Percentiles rank a stretch among this genome's conserved stretches.
phyloP scores from a whole-genome alignment of 1,140 invertebrate genomes.

The Sycophila sp. region DNA sequence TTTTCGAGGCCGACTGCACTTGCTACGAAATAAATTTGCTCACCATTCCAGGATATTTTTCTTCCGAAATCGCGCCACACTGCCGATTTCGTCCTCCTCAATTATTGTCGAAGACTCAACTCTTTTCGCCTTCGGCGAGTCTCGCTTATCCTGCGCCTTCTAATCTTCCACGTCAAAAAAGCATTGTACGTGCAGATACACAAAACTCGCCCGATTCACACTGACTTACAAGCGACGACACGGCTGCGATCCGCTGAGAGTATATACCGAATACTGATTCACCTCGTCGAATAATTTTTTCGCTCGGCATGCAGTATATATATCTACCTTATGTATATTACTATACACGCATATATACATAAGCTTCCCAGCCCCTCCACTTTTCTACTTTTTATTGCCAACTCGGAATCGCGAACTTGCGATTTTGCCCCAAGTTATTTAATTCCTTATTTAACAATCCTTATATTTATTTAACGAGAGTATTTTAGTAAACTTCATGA shows the following conservation, averaged over 20 bases:
- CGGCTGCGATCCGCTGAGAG: too few relatives aligned
- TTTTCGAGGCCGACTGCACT: too few relatives aligned
- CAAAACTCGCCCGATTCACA: conserved; percentile 8
- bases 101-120: too few relatives aligned
- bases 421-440: not conserved
- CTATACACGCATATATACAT: conserved; percentile 20
- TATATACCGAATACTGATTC: too few relatives aligned
- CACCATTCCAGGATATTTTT: conserved; percentile 20
- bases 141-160: not conserved
- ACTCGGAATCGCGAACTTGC: not conserved
- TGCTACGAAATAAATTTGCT: too few relatives aligned
- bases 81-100: conserved; percentile 20
- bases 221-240: not conserved
- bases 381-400: not conserved
- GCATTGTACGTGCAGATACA: conserved; percentile 22
- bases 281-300: not conserved
- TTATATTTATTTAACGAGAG: too few relatives aligned
- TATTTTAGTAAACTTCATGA: too few relatives aligned
- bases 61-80: conserved; percentile 26
- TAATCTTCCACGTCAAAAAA: conserved; percentile 33
- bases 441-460: too few relatives aligned
- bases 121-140: not conserved
- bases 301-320: not conserved
- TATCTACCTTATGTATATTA: conserved; percentile 7
- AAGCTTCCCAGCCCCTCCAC: not conserved